phyloP scores from a whole-genome alignment of 2,113 vertebrate species.

The Pollachius pollachius region DNA sequence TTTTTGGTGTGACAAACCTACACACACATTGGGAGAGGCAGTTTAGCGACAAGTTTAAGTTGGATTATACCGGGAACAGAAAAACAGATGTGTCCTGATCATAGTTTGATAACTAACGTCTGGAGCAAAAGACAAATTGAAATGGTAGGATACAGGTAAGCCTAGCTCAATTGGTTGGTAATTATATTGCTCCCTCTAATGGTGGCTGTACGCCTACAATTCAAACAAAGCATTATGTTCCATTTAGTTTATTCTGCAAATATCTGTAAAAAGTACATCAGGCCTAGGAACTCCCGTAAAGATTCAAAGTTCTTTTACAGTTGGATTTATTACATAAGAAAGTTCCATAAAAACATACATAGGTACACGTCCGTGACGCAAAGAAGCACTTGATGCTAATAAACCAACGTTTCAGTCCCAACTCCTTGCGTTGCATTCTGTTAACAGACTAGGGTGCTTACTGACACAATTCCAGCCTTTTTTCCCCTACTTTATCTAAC shows the following conservation, averaged over 20 bases:
- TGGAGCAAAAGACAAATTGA: too few species aligned
- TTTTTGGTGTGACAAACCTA: not conserved
- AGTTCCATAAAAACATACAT: slow-evolving; percentile 61
- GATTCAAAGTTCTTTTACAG: slow-evolving; percentile 60
- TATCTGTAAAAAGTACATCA: slow-evolving; percentile 77
- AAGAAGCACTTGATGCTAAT: slow-evolving; percentile 66
- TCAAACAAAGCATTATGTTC: slow-evolving; percentile 32
- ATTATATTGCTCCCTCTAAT: too few species aligned
- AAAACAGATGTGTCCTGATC: too few species aligned
- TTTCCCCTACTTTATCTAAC: not conserved
- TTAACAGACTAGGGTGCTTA: slow-evolving; percentile 50
- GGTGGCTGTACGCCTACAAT: not conserved
- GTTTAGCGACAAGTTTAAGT: too few species aligned
- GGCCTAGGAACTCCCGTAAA: slow-evolving; percentile 62
- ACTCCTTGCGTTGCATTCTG: slow-evolving; percentile 6
- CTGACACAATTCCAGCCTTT: slow-evolving; percentile 34
- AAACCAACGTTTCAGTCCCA: slow-evolving; percentile 48
- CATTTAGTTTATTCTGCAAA: slow-evolving; percentile 78
- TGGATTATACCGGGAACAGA: too few species aligned
- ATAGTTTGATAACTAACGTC: too few species aligned
- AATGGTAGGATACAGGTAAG: too few species aligned
- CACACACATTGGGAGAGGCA: too few species aligned
- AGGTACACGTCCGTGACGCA: slow-evolving; percentile 43
- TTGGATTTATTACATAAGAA: slow-evolving; percentile 51
- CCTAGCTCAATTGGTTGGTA: too few species aligned